These are phyloP conservation scores for Tringa solitaria DNA, from an alignment of 2,113 vertebrate genomes.

Conservation along the genomic window DNA sequence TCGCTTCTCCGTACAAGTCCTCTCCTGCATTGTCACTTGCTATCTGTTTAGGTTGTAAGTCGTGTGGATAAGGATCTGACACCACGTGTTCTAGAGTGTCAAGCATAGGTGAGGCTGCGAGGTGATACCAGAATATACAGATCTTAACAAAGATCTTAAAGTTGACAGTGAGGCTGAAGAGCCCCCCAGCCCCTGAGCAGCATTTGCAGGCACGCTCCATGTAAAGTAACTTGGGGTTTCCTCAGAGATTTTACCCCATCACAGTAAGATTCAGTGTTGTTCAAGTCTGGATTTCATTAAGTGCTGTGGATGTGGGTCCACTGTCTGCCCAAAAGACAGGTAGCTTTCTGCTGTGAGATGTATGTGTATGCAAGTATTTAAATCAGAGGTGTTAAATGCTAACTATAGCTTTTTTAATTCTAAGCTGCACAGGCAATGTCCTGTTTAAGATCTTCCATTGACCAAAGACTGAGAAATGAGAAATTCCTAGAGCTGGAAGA, in stretches of 20 bases:
- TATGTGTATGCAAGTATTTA: not conserved
- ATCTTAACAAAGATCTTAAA: not conserved
- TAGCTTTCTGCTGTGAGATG: not conserved
- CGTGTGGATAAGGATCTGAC: not conserved
- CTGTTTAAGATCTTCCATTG: not conserved
- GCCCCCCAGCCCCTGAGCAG: not conserved
- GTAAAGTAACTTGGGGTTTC: not conserved
- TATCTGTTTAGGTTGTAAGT: not conserved
- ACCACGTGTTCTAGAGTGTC: fast-evolving
- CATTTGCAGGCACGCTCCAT: fast-evolving
- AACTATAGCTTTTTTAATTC: not conserved
- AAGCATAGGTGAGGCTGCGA: not conserved
- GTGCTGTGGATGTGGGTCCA: not conserved
- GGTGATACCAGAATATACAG: not conserved
- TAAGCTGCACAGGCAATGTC: not conserved
- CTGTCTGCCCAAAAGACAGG: not conserved
- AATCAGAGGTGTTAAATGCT: not conserved
- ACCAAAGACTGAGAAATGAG: not conserved
- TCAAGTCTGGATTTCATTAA: not conserved
- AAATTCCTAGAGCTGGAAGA: not conserved
- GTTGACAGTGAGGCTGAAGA: not conserved
- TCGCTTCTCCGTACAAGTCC: not conserved
- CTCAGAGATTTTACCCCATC: not conserved
- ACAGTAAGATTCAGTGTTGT: not conserved
- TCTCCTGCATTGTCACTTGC: not conserved